Base-by-base conservation (phyloP, 2,888 invertebrate species). In the Synergus umbraculus region DNA sequence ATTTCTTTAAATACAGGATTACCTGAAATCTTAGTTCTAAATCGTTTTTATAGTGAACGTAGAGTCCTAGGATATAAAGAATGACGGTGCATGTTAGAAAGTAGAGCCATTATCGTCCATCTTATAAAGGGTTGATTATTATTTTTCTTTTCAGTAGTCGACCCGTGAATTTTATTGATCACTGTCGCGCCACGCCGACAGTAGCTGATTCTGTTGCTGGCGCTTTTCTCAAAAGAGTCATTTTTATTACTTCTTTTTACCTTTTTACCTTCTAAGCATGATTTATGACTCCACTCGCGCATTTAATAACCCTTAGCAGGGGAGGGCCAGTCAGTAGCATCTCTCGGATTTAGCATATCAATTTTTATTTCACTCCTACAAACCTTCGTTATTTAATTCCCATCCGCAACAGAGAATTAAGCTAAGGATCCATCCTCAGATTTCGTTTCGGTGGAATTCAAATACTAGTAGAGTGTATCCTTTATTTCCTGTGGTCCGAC, bases 111-210 rank as follows among this genome's bases (percentile, higher is more conserved):
- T 73, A 54, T n/a, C 73, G 73, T 73, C 29, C 73, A 73, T 73
- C 73, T 54, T 22, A 22, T 73, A 66, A 83, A 85, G 86, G 86
- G 85, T 87, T 86, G 87, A 86, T 87, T 86, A 89, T 86, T 86
- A 22, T 22, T 22, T 22, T 22, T 22, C 22, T 22, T 22, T 22
- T 22, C 22, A 22, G 22, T 22, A 69, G 49, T 29, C 22, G 69
- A 49, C 15, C 22, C 49, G 69, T 69, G 69, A 29, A 12, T 69
- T 69, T 69, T 69, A 73, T 73, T 73, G 73, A 54, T 46, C 73
- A 54, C 49, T 54, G 73, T 37, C 37, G 5, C 73, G 37, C 44
- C 22, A 46, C 44, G 29, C 29, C 29, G 29, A 29, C 44, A 46
- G 46, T 73, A 73, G 37, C 49, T 29, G 29, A 29, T 29, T 0